Evolutionary conservation across 92 coral and sea anemone species (phyloP), one percentile per base, ranked within the genome.

Genomic region (Parazoanthus darwini): DNA sequence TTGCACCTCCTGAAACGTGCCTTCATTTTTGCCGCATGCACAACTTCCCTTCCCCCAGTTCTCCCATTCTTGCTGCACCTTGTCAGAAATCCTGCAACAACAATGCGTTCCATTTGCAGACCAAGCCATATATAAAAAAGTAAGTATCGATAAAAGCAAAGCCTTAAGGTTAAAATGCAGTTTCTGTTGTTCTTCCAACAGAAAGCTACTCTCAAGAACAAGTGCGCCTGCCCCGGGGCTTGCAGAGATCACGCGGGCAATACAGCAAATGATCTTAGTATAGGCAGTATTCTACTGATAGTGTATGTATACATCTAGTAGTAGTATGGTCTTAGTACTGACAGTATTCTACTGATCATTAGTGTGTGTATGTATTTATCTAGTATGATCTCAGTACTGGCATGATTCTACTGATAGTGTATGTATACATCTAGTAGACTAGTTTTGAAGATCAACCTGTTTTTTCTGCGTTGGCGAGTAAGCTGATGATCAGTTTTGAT

Each of bases 141-240:
- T 39, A 39, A 39, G 42, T 39, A 39, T 39, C 42, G 42, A 39
- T 39, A 39, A 39, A 39, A 39, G 42, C 1, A 1, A 39, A 39
- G 3, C 4, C 42, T 39, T 2, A 39, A 39, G 42, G 2, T 2
- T 39, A 39, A 39, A 39, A 39, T 39, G 42, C 42, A 4, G 4
- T 39, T 29, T 29, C 33, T 29, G 70, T 20, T 63, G 68, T 20
- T 63, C 10, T 76, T 39, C 1, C 80, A 39, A 44, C 82, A 79
- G 82, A n/a, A 5, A 14, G 82, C 67, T 44, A 79, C 82, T 44
- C 82, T 79, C 23, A 46, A 51, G 35, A 79, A 79, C 82, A 79
- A 79, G 18, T 79, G 82, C 37, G 82, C 82, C 37, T 79, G 82
- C 43, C 68, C 82, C 10, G 82, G 82, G 9, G 82, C 68, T n/a